phyloP scores from a whole-genome alignment of 2,113 vertebrate genomes.

The Taxidea taxus region DNA sequence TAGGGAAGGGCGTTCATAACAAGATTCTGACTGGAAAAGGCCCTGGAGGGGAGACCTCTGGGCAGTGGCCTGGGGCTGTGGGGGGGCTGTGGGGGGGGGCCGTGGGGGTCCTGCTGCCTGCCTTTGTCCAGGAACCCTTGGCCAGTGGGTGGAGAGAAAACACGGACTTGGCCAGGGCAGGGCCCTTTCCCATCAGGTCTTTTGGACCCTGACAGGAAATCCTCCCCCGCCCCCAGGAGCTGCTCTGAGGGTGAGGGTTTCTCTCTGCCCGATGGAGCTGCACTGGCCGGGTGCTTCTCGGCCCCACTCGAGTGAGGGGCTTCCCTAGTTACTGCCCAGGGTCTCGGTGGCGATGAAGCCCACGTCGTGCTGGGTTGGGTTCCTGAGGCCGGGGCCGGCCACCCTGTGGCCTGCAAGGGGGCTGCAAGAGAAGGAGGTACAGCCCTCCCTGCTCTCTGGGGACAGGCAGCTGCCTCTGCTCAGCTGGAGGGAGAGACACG shows the following conservation, averaged over 20 bases:
- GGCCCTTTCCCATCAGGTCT: conserved; percentile 49
- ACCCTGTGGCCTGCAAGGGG: fast-evolving
- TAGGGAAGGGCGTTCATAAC: not conserved
- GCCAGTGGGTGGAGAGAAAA: not conserved
- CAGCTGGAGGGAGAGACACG: not conserved
- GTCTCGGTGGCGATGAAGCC: not conserved
- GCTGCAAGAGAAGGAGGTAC: not conserved
- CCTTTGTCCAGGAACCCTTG: not conserved
- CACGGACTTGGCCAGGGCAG: not conserved
- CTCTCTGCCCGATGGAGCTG: not conserved
- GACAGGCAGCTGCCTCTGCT: not conserved
- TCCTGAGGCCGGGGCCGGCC: not conserved
- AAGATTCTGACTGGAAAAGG: not conserved
- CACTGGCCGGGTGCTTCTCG: not conserved
- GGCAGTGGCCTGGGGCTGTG: not conserved
- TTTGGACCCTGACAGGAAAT: conserved; percentile 39
- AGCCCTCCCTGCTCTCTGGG: not conserved
- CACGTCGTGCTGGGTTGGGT: not conserved
- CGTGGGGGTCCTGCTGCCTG: not conserved
- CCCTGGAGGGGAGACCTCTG: not conserved
- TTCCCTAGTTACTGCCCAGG: not conserved
- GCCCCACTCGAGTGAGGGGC: not conserved
- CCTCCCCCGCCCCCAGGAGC: not conserved
- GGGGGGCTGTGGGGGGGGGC: not conserved
- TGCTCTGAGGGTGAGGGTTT: not conserved